Evolutionary conservation across 2,797 vertebrate genomes (phyloP), one percentile per base, ranked within the genome.

Genomic region (Acipenser oxyrinchus): DNA sequence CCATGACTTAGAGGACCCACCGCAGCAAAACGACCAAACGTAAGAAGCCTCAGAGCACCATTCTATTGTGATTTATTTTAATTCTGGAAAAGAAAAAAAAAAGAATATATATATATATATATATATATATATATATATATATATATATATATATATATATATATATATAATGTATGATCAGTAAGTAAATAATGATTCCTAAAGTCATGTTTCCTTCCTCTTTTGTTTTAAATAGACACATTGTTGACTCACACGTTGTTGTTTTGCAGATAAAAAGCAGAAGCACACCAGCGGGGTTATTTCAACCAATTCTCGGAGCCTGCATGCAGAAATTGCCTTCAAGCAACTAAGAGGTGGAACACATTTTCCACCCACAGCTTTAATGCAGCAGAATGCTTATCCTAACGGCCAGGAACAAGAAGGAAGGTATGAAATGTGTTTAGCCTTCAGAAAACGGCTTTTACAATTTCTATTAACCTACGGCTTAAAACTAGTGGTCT

Each of bases 191-290:
- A 15, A 18, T 53, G 49, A 8, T 65, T 6, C n/a, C 53, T 37
- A 4, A 15, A 52, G 11, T 7, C 60, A 37, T 37, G 4, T 62
- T 64, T 62, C 6, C 7, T 48, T 55, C 37, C 48, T 18, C 3
- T 57, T 2, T 49, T 72, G 7, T 70, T 37, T 70, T 67, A 37
- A 37, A 18, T 18, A 18, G 15, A 18, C 15, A 18, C 4, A 37
- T 37, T 37, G 23, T 37, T 37, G 23, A 37, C 4, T 37, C 23
- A 37, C 23, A 37, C n/a, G 5, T 71, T 75, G 70, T 50, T 64
- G 71, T 68, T 70, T 85, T 82, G 73, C 81, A 94, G 91, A 79
- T 78, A 90, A 83, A 74, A 93, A 83, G 75, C 64, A 68, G 51
- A 91, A 84, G 77, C 84, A 80, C 7, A 6, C 53, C 48, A 75